phyloP scores from a whole-genome alignment of 2,797 vertebrate genomes.

The Sebastiscus tertius region DNA sequence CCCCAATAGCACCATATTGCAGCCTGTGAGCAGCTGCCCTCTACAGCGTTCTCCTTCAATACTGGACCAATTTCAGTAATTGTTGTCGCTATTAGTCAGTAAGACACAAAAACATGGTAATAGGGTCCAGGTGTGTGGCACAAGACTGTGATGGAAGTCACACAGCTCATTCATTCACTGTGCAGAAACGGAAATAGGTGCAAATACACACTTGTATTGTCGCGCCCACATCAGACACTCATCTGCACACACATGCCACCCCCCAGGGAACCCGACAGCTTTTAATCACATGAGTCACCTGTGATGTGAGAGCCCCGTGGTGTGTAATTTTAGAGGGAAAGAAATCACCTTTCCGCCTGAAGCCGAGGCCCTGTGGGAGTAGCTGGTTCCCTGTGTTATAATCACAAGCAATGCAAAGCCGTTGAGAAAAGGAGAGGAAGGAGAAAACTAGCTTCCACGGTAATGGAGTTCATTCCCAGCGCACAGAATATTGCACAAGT shows the following conservation, averaged over 20 bases:
- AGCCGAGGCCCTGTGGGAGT: conserved; percentile 64
- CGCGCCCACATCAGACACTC: background rate
- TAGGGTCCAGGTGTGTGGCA: background rate
- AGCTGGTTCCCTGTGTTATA: conserved; percentile 68
- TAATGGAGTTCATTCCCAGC: conserved; percentile 82
- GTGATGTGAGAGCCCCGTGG: conserved; percentile 41
- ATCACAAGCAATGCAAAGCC: conserved; percentile 67
- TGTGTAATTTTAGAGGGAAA: conserved; percentile 53
- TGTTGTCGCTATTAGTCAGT: too few relatives aligned
- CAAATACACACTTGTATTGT: conserved; percentile 14
- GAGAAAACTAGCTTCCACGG: conserved; percentile 49
- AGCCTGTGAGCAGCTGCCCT: too few relatives aligned
- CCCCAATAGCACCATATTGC: too few relatives aligned
- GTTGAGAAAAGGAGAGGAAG: conserved; percentile 46
- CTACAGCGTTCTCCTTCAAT: too few relatives aligned
- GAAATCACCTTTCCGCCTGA: conserved; percentile 58
- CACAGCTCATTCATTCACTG: conserved; percentile 11
- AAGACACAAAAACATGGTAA: too few relatives aligned
- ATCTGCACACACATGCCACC: background rate
- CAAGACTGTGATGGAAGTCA: conserved; percentile 6
- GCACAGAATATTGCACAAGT: conserved; percentile 61
- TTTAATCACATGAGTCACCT: conserved; percentile 62
- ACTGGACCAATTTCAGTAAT: too few relatives aligned
- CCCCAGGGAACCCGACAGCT: conserved; percentile 42
- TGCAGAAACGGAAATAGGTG: conserved; percentile 31